Evolutionary conservation across 2,888 invertebrate genomes (phyloP), one percentile per base, ranked within the genome.

Genomic region (Metellina segmentata): DNA sequence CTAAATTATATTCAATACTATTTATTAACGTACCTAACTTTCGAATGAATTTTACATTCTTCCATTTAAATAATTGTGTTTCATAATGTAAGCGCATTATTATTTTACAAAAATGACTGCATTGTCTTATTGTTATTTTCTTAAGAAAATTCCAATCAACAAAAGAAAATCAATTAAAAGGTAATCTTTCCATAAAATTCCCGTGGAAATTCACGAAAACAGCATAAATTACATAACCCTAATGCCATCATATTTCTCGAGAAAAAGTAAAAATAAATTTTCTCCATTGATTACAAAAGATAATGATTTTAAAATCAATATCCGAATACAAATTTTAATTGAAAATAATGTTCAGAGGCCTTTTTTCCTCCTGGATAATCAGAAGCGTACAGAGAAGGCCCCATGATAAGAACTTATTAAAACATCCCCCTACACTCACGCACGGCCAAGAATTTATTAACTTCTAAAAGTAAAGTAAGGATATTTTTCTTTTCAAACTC

Each of bases 331-430:
- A 51, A 49, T 83, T 83, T 83, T 83, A 83, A 83, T 72, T 74
- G 53, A 83, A 83, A 82, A 74, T 19, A 34, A 52, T 48, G 52
- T 19, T 19, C 51, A 51, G 49, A 51, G 51, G 20, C 49, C 5
- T 61, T 52, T 81, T 69, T 81, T 4, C 34, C 34, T 83, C 74
- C 51, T 51, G 61, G 52, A 53, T 83, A 71, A 69, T 85, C 74
- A 77, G 49, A 83, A 53, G 48, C 74, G 53, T 61, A 61, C 82
- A 48, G 11, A 7, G 48, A 71, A 71, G 71, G 78, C 78, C 34
- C 51, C 9, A 75, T 74, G 81, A 81, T 81, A 81, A 88, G 81
- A 75, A 75, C 87, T 88, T 88, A 81, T 88, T 81, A 81, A 88
- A 87, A 88, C 81, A 77, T 49, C 77, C 70, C 16, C 51, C 69